Percentiles rank a stretch among this genome's conserved stretches.
These are phyloP conservation scores for Helarctos malayanus DNA, from an alignment of 2,797 vertebrate genomes.

Conservation along the genomic window DNA sequence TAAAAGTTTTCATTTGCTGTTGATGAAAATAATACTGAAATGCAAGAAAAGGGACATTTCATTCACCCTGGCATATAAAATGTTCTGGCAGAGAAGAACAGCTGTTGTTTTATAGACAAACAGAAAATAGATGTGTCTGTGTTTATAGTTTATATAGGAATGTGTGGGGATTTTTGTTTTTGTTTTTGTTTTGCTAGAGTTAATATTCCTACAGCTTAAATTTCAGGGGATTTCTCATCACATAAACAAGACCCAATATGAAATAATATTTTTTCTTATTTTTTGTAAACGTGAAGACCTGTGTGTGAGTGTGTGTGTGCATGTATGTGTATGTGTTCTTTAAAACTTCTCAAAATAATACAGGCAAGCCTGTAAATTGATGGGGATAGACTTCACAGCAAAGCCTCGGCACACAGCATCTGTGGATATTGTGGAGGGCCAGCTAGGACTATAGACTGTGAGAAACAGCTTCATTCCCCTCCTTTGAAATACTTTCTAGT, in stretches of 20 bases:
- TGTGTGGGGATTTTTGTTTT: background rate
- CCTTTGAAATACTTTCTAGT: background rate
- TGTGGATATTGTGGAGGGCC: background rate
- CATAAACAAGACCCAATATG: background rate
- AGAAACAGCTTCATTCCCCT: background rate
- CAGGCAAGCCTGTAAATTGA: background rate
- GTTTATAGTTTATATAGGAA: conserved; percentile 54
- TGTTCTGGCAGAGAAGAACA: background rate
- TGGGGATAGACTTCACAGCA: background rate
- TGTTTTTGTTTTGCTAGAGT: background rate
- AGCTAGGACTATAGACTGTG: background rate
- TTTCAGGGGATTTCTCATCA: background rate
- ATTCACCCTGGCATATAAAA: background rate
- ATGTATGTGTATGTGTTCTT: background rate
- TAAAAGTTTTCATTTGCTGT: conserved; percentile 47
- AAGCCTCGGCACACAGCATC: background rate
- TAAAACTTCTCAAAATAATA: background rate
- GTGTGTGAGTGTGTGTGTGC: background rate
- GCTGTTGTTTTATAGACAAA: conserved; percentile 52
- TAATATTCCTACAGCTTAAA: background rate
- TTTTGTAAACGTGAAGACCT: background rate
- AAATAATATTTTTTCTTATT: background rate
- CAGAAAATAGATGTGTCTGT: conserved; percentile 14
- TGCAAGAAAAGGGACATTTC: background rate
- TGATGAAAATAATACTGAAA: conserved; percentile 56